Base-by-base conservation (phyloP, 2,113 vertebrate species). In the Siphamia tubifer region DNA sequence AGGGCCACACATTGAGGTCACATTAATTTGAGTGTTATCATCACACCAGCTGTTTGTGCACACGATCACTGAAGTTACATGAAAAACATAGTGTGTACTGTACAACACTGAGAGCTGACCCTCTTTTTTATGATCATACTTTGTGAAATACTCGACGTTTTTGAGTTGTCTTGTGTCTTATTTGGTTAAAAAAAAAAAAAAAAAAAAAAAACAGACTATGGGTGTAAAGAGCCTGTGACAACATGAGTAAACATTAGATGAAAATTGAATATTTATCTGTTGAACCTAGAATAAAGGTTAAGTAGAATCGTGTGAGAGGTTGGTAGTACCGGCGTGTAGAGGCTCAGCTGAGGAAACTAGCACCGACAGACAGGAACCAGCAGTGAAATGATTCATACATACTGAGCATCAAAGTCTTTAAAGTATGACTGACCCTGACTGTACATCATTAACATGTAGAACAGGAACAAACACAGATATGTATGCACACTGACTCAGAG, bases 341-440 rank as follows among this genome's bases (percentile, higher is more conserved):
- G 1, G 28, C 28, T 36, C 21, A 65, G 62, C 30, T 45, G 48
- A 30, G 36, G 52, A 76, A 25, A 51, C 43, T 45, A 28, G 60
- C 10, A 15, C 42, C n/a, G 48, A 66, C 56, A 13, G 67, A 65
- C 54, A 44, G 34, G 43, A 66, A 73, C 60, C 65, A 44, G 77
- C 47, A 75, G 43, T 43, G 56, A 73, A 60, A 60, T 71, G 73
- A 80, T 73, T 78, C 62, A 81, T 78, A 57, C 44, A 38, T 27
- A 40, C 55, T 25, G 13, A 58, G 32, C 70, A 48, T 74, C 60
- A 42, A 53, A 61, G 21, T 56, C 34, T 4, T 20, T 2, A 56
- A 61, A 31, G 27, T 49, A 12, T 35, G 48, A 74, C 69, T 51
- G 34, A 2, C 58, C 21, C 56, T 68, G 70, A 70, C 68, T 31